phyloP scores from a whole-genome alignment of 2,113 vertebrate genomes.

The Hippocampus barbouri region DNA sequence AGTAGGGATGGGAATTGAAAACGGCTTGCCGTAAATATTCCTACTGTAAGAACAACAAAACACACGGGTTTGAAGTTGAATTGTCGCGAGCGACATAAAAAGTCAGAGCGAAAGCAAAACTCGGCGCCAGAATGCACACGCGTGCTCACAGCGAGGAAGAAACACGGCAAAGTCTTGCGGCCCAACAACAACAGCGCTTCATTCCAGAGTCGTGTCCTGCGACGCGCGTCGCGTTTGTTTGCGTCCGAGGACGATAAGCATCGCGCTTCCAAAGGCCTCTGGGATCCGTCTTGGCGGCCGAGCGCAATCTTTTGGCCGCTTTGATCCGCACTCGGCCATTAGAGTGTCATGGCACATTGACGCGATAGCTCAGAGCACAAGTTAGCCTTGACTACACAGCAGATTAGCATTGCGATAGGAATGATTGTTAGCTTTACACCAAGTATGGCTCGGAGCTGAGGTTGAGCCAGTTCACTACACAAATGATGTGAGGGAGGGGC shows the following conservation, averaged over 20 bases:
- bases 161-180: constrained; percentile 5
- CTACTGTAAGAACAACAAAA: too few relatives aligned
- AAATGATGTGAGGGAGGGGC: constrained; percentile 45
- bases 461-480: constrained; percentile 30
- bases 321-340: constrained; percentile 58
- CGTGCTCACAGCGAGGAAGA: neutral
- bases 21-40: too few relatives aligned
- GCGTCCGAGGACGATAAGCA: constrained; percentile 50
- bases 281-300: constrained; percentile 52
- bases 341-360: constrained; percentile 59
- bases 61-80: too few relatives aligned
- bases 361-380: constrained; percentile 59
- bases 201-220: constrained; percentile 43
- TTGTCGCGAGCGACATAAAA: too few relatives aligned
- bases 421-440: constrained; percentile 19
- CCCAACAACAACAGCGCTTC: constrained; percentile 26
- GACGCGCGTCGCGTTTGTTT: constrained; percentile 65
- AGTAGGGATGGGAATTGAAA: too few relatives aligned
- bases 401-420: constrained; percentile 55
- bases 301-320: constrained; percentile 61
- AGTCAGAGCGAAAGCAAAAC: too few relatives aligned
- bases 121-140: neutral
- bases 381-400: constrained; percentile 53
- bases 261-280: constrained; percentile 42
- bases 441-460: constrained; percentile 30